Percentiles rank a stretch among this genome's conserved stretches.
Evolutionary conservation across 1,140 invertebrate species (phyloP).

Genomic region (Lepidurus packardi): DNA sequence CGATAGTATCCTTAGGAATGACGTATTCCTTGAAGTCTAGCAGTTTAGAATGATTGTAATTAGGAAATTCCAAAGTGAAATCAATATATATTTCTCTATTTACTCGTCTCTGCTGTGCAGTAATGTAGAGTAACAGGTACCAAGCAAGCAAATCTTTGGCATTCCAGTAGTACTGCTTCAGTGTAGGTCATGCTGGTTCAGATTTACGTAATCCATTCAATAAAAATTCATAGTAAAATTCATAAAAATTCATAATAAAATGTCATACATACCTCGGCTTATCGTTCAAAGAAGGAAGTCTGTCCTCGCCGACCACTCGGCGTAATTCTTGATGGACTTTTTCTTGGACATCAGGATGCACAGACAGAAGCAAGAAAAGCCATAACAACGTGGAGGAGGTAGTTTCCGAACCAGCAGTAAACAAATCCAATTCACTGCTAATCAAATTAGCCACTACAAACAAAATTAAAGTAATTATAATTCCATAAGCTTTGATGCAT

Average conservation of each 20-base stretch:
- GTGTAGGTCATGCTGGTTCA: background rate
- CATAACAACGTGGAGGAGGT: background rate
- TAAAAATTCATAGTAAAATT: no score
- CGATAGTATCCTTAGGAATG: no score
- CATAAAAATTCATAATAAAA: no score
- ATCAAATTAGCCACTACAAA: background rate
- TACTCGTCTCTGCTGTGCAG: constrained; percentile 36
- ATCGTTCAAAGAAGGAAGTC: background rate
- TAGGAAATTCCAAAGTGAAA: background rate
- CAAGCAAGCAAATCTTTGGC: background rate
- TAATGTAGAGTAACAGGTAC: background rate
- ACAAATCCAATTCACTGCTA: background rate
- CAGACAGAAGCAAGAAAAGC: background rate
- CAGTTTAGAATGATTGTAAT: constrained; percentile 29
- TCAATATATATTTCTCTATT: background rate
- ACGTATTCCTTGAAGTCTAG: no score
- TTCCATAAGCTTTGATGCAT: no score
- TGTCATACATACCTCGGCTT: constrained; percentile 32
- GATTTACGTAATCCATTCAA: no score
- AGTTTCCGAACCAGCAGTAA: background rate
- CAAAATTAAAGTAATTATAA: no score
- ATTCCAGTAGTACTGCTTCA: constrained; percentile 9
- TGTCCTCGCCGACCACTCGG: background rate
- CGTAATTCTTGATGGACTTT: background rate
- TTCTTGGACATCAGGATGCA: background rate